A percentile compares a stretch with the other conserved stretches of the same genome.
Evolutionary conservation across 2,797 vertebrate species (phyloP).

Genomic region (Argya squamiceps): DNA sequence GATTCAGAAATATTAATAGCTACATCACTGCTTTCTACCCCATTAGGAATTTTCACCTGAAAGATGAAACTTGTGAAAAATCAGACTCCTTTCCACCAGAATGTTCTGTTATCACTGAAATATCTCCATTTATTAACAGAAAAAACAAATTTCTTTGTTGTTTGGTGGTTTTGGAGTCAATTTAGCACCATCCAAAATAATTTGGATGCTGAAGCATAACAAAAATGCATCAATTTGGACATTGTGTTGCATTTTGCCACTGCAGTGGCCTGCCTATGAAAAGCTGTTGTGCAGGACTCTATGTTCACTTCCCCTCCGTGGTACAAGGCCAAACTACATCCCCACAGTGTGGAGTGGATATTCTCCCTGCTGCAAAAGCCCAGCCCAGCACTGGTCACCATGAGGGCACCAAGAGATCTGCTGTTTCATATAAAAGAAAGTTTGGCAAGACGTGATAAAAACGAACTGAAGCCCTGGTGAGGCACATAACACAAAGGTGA

Average conservation of each 20-base stretch:
- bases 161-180: background rate
- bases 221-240: background rate
- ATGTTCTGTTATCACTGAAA: background rate
- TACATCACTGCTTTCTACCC: background rate
- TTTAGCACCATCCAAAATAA: background rate
- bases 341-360: background rate
- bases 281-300: background rate
- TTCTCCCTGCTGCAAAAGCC: background rate
- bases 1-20: constrained; percentile 4
- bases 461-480: background rate
- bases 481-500: background rate
- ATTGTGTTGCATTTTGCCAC: background rate
- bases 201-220: background rate
- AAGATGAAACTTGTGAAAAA: background rate
- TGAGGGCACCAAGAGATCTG: background rate
- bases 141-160: background rate
- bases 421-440: background rate
- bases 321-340: background rate
- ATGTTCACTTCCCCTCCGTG: background rate
- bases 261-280: background rate
- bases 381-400: background rate
- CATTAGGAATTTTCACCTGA: background rate
- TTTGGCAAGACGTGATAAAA: background rate
- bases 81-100: background rate
- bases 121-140: background rate